Percentiles rank a stretch among this genome's conserved stretches.
phyloP scores from a whole-genome alignment of 2,113 vertebrate species.

The Elephas maximus region DNA sequence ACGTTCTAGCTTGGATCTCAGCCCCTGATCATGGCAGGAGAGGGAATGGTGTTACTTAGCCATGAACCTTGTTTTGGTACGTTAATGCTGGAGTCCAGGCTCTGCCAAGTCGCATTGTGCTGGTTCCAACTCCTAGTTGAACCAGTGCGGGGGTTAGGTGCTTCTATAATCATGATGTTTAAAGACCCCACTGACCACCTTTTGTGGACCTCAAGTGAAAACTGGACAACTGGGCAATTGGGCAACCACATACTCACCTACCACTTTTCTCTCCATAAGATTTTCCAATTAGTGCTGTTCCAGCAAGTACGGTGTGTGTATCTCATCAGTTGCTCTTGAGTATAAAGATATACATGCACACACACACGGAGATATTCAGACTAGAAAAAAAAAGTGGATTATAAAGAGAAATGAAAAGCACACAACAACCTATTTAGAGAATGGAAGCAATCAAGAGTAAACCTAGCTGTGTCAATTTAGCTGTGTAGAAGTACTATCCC shows the following conservation, averaged over 20 bases:
- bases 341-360: neutral
- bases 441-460: neutral
- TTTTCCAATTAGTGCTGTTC: neutral
- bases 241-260: accelerated
- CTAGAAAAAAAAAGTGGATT: neutral
- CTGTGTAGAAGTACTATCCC: neutral
- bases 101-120: accelerated
- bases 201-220: neutral
- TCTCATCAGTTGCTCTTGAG: accelerated
- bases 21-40: accelerated
- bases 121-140: accelerated
- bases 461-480: accelerated
- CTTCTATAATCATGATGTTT: neutral
- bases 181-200: neutral
- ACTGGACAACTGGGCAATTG: neutral
- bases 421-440: neutral
- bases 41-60: accelerated
- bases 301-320: neutral
- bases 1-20: too few species aligned
- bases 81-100: accelerated
- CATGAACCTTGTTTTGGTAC: accelerated
- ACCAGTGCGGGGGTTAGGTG: accelerated
- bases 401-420: neutral
- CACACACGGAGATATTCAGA: neutral
- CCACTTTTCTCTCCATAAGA: neutral